Conservation (phyloP, 2,888 invertebrate genomes). For the Epsilonema sp. region DNA sequence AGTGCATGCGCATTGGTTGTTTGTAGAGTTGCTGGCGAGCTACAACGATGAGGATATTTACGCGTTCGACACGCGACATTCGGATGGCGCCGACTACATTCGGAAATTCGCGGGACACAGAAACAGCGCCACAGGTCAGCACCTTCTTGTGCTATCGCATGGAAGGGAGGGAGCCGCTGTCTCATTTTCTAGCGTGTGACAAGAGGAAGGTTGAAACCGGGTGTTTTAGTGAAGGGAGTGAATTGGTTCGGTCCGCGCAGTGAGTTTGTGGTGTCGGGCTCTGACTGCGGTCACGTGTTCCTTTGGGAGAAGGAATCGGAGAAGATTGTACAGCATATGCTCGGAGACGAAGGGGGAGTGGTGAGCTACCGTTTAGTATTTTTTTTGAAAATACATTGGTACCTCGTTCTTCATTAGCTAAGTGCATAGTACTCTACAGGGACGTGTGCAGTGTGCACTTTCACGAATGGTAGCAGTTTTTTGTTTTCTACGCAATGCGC, state of each 20-base stretch:
- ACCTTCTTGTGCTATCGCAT: no score
- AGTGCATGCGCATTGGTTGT: no score
- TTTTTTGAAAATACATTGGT: no score
- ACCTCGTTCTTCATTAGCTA: no score
- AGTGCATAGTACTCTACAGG: no score
- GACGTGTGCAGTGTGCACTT: no score
- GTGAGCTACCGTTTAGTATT: no score
- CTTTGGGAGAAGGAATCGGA: constrained; percentile 76
- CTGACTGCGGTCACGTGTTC: constrained; percentile 65
- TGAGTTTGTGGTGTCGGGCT: constrained; percentile 74
- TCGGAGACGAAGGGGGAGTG: constrained; percentile 59
- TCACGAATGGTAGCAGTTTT: no score
- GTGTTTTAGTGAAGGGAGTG: constrained; percentile 55
- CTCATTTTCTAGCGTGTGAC: no score
- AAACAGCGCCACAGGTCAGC: constrained; percentile 37
- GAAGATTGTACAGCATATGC: constrained; percentile 66
- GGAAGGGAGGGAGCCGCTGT: no score
- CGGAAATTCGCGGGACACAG: constrained; percentile 44
- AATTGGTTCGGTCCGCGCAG: constrained; percentile 77
- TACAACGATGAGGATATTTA: constrained; percentile 84
- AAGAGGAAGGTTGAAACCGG: not conserved
- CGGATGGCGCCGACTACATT: constrained; percentile 38
- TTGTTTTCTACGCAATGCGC: no score
- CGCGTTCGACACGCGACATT: constrained; percentile 49
- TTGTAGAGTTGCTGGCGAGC: constrained; percentile 58